A percentile compares a stretch with the other conserved stretches of the same genome.
phyloP scores from a whole-genome alignment of 2,888 invertebrate species.

The Ophion ellenae region DNA sequence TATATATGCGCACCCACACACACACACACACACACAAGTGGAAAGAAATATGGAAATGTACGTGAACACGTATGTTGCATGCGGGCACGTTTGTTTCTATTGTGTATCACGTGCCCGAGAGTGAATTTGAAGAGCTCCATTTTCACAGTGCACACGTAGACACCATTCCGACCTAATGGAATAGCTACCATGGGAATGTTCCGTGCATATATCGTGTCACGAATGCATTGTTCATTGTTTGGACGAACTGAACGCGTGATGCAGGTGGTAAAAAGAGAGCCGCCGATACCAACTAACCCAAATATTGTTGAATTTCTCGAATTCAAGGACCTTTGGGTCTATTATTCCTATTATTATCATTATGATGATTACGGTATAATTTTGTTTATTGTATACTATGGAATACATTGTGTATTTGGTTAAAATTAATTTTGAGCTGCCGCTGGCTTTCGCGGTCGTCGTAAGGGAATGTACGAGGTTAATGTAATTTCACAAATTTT shows the following conservation, averaged over 20 bases:
- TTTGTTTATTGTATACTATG: neutral
- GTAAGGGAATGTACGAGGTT: too few species aligned
- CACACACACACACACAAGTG: too few species aligned
- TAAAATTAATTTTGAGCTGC: neutral
- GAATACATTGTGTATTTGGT: neutral
- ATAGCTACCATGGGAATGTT: slow-evolving; percentile 14
- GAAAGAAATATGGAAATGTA: neutral
- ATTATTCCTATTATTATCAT: slow-evolving; percentile 5
- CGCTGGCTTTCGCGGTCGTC: neutral
- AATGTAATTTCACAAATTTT: too few species aligned
- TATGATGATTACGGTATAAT: neutral
- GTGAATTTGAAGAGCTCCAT: slow-evolving; percentile 62
- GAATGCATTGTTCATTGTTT: slow-evolving; percentile 33
- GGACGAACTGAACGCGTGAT: neutral
- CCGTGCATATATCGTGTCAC: slow-evolving; percentile 23
- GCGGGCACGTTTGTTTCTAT: slow-evolving; percentile 45
- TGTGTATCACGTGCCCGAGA: slow-evolving; percentile 61
- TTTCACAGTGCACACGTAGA: slow-evolving; percentile 24
- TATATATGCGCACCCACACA: too few species aligned
- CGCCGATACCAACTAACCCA: slow-evolving; percentile 41
- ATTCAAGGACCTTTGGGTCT: neutral
- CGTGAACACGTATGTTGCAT: slow-evolving; percentile 1
- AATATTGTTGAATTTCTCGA: slow-evolving; percentile 12
- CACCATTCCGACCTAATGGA: slow-evolving; percentile 20
- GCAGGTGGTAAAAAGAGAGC: slow-evolving; percentile 23